Evolutionary conservation across 2,797 vertebrate genomes (phyloP).

Genomic region (Nothura maculosa): DNA sequence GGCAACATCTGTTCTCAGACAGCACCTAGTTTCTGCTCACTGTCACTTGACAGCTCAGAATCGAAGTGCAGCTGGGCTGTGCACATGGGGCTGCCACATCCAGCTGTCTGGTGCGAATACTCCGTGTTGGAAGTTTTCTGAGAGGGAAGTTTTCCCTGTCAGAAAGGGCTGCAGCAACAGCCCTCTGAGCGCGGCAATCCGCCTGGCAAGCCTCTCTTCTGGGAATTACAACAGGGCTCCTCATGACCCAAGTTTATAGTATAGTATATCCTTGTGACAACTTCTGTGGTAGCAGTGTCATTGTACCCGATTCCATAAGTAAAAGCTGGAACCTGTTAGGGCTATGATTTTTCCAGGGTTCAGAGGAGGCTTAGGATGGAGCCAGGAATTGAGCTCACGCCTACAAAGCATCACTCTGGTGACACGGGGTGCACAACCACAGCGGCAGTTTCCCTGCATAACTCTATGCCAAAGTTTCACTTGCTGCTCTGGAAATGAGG

Average conservation of each 20-base stretch:
- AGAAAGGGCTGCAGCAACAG: not conserved
- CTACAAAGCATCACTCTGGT: not conserved
- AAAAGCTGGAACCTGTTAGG: not conserved
- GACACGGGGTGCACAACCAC: not conserved
- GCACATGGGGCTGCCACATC: too few relatives aligned
- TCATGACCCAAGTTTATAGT: not conserved
- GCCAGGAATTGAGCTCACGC: not conserved
- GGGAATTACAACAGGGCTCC: not conserved
- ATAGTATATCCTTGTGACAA: not conserved
- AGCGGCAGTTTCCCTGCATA: conserved; percentile 33
- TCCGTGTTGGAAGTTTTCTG: not conserved
- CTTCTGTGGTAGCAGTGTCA: not conserved
- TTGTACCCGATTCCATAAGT: not conserved
- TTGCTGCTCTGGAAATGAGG: conserved; percentile 74
- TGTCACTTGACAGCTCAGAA: not conserved
- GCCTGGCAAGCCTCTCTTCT: not conserved
- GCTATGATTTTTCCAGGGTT: conserved; percentile 17
- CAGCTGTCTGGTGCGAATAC: not conserved
- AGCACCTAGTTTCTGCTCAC: not conserved
- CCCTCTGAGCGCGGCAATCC: not conserved
- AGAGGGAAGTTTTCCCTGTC: not conserved
- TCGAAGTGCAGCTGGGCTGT: too few relatives aligned
- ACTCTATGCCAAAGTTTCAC: conserved; percentile 68
- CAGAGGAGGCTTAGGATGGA: not conserved
- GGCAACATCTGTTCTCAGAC: not conserved